Evolutionary conservation across 2,888 invertebrate genomes (phyloP).

Genomic region (Petrolisthes manimaculis): DNA sequence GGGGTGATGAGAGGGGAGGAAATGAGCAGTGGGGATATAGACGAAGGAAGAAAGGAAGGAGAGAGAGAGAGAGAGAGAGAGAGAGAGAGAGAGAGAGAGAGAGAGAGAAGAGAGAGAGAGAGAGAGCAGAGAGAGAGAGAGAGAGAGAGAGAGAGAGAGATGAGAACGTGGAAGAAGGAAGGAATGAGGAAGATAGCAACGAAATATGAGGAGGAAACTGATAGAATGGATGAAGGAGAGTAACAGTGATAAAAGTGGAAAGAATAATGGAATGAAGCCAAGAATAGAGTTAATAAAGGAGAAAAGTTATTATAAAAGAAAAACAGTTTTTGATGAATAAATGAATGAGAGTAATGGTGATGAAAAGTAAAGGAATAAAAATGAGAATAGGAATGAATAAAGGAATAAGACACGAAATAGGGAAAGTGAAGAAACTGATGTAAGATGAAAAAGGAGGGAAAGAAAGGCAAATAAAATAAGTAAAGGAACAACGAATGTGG

Average conservation of each 20-base stretch:
- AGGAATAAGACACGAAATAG: too few species aligned
- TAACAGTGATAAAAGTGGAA: background rate
- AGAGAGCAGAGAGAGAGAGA: background rate
- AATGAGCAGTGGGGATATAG: background rate
- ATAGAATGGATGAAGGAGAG: background rate
- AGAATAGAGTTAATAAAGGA: background rate
- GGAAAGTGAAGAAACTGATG: too few species aligned
- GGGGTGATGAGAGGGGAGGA: background rate
- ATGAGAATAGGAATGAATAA: too few species aligned
- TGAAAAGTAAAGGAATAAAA: background rate
- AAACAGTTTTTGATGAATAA: background rate
- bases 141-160: background rate
- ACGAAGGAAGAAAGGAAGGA: background rate
- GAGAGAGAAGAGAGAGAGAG: background rate
- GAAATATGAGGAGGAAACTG: background rate
- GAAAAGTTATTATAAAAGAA: background rate
- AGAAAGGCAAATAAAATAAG: too few species aligned
- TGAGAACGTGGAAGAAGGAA: background rate
- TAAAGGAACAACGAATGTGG: too few species aligned
- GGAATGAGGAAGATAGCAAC: background rate
- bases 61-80: background rate
- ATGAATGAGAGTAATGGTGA: background rate
- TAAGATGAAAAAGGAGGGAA: too few species aligned
- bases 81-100: background rate
- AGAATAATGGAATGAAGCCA: background rate